Conservation (phyloP, 2,888 invertebrate genomes). For the Cancer borealis region DNA sequence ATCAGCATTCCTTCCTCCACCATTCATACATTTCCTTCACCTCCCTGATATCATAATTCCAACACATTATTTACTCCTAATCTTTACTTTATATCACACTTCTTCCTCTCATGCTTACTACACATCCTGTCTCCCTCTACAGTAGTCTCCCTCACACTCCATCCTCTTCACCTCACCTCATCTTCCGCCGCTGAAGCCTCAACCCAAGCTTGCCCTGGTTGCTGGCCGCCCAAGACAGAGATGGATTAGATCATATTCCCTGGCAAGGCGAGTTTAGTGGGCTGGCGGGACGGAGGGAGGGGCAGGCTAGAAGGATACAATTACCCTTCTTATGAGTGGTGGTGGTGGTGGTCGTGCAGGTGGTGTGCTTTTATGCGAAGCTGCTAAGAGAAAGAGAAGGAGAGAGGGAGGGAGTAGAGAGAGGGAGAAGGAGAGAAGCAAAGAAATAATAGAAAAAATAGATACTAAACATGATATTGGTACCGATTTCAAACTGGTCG, state of each 20-base stretch:
- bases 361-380: not conserved
- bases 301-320: not conserved
- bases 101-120: not conserved
- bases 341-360: conserved; percentile 29
- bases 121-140: not conserved
- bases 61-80: not conserved
- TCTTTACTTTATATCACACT: not conserved
- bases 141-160: not conserved
- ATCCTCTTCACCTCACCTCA: not conserved
- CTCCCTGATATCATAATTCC: not conserved
- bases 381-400: not conserved
- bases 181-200: not conserved
- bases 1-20: not conserved
- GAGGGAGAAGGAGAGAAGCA: not conserved
- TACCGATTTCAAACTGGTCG: too few species aligned
- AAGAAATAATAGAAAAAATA: not conserved
- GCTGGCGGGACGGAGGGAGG: not conserved
- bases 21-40: not conserved
- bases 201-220: not conserved
- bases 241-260: conserved; percentile 44
- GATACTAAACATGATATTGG: not conserved
- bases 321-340: conserved; percentile 14
- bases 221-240: not conserved
- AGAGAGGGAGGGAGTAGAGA: conserved; percentile 49
- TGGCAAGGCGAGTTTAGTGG: not conserved